Evolutionary conservation across 2,797 vertebrate genomes (phyloP), one percentile per base, ranked within the genome.

Genomic region (Manis pentadactyla): DNA sequence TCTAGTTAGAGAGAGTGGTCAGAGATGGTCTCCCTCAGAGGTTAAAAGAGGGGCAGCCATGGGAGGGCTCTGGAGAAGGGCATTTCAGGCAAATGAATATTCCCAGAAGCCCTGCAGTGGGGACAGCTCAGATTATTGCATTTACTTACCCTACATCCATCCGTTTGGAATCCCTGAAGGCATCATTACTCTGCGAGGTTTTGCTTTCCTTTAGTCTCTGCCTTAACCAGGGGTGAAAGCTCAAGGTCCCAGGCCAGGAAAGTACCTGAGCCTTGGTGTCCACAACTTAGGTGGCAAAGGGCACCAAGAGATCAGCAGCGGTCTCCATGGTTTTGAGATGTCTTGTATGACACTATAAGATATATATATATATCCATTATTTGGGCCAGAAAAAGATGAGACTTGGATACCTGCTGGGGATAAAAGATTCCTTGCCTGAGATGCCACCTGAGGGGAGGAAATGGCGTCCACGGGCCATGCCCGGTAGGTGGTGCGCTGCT

Each of bases 81-180:
- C 4, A 19, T 55, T 63, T 78, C 34, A 77, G 51, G 25, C 59
- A 53, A 53, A 11, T 34, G 5, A 59, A 37, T 11, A 27, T 39
- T 51, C 29, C 6, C 31, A 19, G 4, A 27, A 25, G 27, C 7
- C 59, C 15, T 11, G n/a, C 0, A 2, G 1, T n/a, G 29, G 11
- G 74, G 66, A 14, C 37, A 39, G 17, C 82, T 63, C 25, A 21
- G 19, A 23, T 19, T 39, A n/a, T 21, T 34, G 1, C 18, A 5
- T 55, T 15, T 46, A 42, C 31, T 15, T 46, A 49, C 31, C 23
- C 37, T 34, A 42, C 34, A 71, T 8, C 15, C 21, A 21, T 31
- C 51, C n/a, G 2, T n/a, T 87, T 23, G 27, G 39, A 81, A 69
- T 23, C 27, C 29, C 31, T 7, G 49, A 53, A 87, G 74, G 37